Conservation (phyloP, 2,888 invertebrate genomes). For the Nephrotoma guestfalica region DNA sequence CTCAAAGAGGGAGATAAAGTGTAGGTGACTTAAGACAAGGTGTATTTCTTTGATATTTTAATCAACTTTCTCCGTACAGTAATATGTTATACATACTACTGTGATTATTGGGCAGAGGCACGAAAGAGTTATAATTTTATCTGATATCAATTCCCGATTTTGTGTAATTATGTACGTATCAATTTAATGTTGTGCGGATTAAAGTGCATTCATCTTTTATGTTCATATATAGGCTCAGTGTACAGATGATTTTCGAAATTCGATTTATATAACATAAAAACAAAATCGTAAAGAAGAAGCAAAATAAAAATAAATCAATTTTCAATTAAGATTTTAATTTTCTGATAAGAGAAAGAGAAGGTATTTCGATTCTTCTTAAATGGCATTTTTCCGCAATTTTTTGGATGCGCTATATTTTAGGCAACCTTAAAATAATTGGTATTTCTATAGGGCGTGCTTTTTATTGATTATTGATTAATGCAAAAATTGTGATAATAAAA, state of each 20-base stretch:
- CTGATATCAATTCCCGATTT: neutral
- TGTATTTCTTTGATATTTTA: neutral
- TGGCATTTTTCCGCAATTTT: neutral
- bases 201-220: neutral
- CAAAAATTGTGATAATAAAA: neutral
- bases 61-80: neutral
- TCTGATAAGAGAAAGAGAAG: neutral
- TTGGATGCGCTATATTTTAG: neutral
- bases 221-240: neutral
- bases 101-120: neutral
- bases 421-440: neutral
- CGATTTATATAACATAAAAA: neutral
- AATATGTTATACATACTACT: neutral
- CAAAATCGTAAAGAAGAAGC: neutral
- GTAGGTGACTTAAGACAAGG: neutral
- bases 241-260: neutral
- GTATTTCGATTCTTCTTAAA: neutral
- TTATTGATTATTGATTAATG: neutral
- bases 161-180: neutral
- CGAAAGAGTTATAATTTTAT: neutral
- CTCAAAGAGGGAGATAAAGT: neutral
- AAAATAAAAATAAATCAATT: neutral
- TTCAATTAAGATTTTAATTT: neutral
- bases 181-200: neutral
- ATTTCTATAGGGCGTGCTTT: neutral